These are phyloP conservation scores for Pterostichus madidus DNA, from an alignment of 2,888 invertebrate species.

Conservation along the genomic window DNA sequence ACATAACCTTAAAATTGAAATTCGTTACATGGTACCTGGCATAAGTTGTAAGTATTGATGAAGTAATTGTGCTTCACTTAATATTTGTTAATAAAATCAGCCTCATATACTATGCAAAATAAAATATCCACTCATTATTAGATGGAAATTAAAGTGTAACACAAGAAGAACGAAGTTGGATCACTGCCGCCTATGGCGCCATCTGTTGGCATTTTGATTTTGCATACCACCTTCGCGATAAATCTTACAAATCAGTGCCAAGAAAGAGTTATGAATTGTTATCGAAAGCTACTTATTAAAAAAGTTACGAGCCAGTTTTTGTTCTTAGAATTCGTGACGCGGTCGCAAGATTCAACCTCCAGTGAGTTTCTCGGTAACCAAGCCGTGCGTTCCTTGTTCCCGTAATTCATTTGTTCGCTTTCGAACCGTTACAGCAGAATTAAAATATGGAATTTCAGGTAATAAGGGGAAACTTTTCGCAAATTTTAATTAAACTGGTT, in stretches of 20 bases:
- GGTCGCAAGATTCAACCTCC: not conserved
- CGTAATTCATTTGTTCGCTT: slow-evolving; percentile 11
- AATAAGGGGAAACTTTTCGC: not conserved
- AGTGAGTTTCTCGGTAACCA: not conserved
- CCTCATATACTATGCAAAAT: too few species aligned
- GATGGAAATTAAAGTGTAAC: too few species aligned
- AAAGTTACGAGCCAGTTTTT: slow-evolving; percentile 40
- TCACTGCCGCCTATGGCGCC: not conserved
- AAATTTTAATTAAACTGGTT: slow-evolving; percentile 19
- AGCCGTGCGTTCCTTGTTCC: slow-evolving; percentile 20
- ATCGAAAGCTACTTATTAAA: slow-evolving; percentile 57
- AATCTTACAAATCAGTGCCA: slow-evolving; percentile 38
- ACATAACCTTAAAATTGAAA: too few species aligned
- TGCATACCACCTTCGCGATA: slow-evolving; percentile 19
- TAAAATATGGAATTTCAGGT: slow-evolving; percentile 11
- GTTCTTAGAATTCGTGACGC: slow-evolving; percentile 17
- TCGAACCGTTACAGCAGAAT: not conserved
- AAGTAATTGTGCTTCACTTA: too few species aligned
- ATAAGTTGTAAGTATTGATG: too few species aligned
- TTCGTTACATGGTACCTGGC: too few species aligned
- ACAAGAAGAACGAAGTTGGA: not conserved
- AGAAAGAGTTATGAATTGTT: slow-evolving; percentile 61
- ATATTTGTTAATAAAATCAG: too few species aligned
- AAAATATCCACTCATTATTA: too few species aligned
- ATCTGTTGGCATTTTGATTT: slow-evolving; percentile 6